These are phyloP conservation scores for Drosophila sp. DNA, from an alignment of 1,140 invertebrate genomes.

Conservation along the genomic window DNA sequence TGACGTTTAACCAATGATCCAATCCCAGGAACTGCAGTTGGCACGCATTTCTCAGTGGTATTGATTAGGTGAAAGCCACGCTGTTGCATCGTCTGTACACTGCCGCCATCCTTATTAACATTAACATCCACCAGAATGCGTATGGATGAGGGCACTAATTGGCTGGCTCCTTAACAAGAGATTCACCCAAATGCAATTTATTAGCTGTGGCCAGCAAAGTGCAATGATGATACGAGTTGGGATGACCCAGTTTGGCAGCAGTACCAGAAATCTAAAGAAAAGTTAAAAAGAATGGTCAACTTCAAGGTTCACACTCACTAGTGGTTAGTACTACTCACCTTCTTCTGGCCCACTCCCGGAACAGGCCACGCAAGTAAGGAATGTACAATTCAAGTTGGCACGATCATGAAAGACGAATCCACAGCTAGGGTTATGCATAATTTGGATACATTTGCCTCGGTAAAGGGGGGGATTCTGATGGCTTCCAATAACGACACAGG, in stretches of 20 bases:
- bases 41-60: constrained; percentile 90
- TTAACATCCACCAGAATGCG: constrained; percentile 91
- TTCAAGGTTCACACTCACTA: constrained; percentile 24
- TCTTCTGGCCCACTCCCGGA: constrained; percentile 91
- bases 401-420: constrained; percentile 98
- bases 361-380: constrained; percentile 92
- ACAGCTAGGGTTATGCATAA: constrained; percentile 90
- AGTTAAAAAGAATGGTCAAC: constrained; percentile 31
- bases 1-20: constrained; percentile 94
- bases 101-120: constrained; percentile 87
- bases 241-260: constrained; percentile 93
- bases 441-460: constrained; percentile 91
- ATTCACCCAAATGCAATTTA: constrained; percentile 87
- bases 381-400: constrained; percentile 96
- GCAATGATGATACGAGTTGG: constrained; percentile 96
- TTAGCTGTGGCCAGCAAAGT: constrained; percentile 94
- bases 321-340: constrained; percentile 79
- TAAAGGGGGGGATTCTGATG: constrained; percentile 96
- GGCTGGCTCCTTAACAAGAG: constrained; percentile 86
- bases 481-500: constrained; percentile 96
- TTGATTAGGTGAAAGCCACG: constrained; percentile 93
- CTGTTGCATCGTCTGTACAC: constrained; percentile 87
- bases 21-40: constrained; percentile 92
- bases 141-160: constrained; percentile 90
- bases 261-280: constrained; percentile 91